phyloP scores from a whole-genome alignment of 2,797 vertebrate species.

The Myotis myotis region DNA sequence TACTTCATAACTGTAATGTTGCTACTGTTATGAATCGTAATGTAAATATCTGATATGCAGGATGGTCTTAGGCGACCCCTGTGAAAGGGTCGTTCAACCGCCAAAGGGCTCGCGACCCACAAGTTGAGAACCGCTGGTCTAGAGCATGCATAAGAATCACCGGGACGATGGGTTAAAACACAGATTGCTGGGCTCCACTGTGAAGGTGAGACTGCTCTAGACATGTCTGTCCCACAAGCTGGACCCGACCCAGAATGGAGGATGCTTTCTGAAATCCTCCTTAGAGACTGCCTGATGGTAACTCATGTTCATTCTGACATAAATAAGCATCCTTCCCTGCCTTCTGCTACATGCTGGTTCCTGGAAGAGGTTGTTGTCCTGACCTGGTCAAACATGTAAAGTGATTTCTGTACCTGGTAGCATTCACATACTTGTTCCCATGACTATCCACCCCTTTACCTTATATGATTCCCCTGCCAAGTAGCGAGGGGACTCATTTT shows the following conservation, averaged over 20 bases:
- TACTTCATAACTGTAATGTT: no score
- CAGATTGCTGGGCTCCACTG: neutral
- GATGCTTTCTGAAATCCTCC: neutral
- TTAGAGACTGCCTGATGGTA: neutral
- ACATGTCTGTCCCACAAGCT: neutral
- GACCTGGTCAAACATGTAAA: neutral
- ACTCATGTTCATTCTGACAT: neutral
- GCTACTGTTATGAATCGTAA: no score
- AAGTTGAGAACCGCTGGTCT: neutral
- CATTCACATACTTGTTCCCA: neutral
- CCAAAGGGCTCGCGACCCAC: no score
- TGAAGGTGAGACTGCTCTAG: neutral
- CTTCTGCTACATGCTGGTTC: neutral
- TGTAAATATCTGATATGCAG: no score
- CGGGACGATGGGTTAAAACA: neutral
- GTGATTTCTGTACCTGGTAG: neutral
- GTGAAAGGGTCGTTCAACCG: no score
- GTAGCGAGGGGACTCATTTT: neutral
- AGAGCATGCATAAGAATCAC: neutral
- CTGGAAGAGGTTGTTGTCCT: neutral
- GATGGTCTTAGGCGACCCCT: no score
- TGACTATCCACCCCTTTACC: neutral
- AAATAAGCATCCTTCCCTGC: neutral
- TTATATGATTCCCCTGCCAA: neutral
- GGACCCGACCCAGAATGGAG: neutral